A percentile compares a stretch with the other conserved stretches of the same genome.
Conservation (phyloP, 2,888 invertebrate species). For the Xanthostigma xanthostigma region DNA sequence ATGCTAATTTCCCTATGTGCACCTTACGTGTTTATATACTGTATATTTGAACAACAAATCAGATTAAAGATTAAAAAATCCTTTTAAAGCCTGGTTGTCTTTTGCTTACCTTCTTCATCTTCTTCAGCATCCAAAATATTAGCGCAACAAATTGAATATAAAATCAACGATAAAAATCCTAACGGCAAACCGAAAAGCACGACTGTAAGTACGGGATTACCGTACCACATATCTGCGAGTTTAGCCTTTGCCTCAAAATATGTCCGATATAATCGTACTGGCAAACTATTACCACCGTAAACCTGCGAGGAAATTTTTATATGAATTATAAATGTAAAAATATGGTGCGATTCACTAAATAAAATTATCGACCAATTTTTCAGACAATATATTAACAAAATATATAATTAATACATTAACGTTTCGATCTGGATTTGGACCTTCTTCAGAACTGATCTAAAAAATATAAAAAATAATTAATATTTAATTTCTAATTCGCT, state of each 20-base stretch:
- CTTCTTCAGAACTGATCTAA: too few species aligned
- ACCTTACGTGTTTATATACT: too few species aligned
- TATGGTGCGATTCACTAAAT: not conserved
- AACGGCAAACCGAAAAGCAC: slow-evolving; percentile 88
- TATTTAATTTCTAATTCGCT: too few species aligned
- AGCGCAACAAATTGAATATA: slow-evolving; percentile 91
- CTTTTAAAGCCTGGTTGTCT: not conserved
- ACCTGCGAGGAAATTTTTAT: slow-evolving; percentile 34
- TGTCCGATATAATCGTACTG: slow-evolving; percentile 60
- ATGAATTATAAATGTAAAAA: not conserved
- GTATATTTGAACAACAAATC: slow-evolving; percentile 11
- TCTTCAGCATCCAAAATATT: slow-evolving; percentile 88
- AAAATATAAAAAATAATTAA: too few species aligned
- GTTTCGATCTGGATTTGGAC: too few species aligned
- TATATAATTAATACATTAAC: too few species aligned
- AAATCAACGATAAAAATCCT: slow-evolving; percentile 83
- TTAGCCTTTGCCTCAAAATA: slow-evolving; percentile 73
- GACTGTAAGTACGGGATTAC: slow-evolving; percentile 84
- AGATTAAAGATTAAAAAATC: slow-evolving; percentile 2
- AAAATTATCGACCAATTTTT: too few species aligned
- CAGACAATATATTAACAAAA: too few species aligned
- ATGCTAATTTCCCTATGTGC: too few species aligned
- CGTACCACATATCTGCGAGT: slow-evolving; percentile 74
- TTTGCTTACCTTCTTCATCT: slow-evolving; percentile 42
- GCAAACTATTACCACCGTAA: slow-evolving; percentile 72